Conservation (phyloP, 1,140 invertebrate species). For the Trichonephila inaurata region DNA sequence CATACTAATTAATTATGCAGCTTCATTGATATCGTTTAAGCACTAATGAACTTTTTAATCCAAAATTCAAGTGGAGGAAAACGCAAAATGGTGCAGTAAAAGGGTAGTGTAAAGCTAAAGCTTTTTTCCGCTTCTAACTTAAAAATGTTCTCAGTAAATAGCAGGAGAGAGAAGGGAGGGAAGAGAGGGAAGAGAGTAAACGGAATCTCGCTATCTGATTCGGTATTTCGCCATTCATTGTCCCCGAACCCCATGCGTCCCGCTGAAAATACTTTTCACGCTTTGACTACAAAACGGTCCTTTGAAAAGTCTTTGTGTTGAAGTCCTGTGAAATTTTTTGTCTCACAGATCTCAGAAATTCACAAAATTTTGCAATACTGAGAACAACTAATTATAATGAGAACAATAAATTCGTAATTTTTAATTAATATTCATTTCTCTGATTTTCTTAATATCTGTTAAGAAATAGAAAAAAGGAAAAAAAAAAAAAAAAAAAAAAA, state of each 20-base stretch:
- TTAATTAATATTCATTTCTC: no score
- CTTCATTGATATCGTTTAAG: not conserved
- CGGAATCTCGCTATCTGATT: constrained; percentile 43
- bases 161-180: no score
- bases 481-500: no score
- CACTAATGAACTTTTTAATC: not conserved
- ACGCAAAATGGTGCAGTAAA: not conserved
- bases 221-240: constrained; percentile 17
- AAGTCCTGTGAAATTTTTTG: no score
- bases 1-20: not conserved
- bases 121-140: not conserved
- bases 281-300: not conserved
- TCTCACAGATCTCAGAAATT: no score
- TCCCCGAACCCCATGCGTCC: not conserved
- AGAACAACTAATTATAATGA: no score
- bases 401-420: no score
- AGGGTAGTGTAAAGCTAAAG: not conserved
- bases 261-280: not conserved
- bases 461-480: no score
- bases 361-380: no score
- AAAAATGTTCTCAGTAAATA: not conserved
- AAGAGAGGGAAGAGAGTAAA: not conserved
- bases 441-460: no score
- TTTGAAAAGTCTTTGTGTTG: no score
- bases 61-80: not conserved